Evolutionary conservation across 2,113 vertebrate species (phyloP), one percentile per base, ranked within the genome.

Genomic region (Brachirus orientalis): DNA sequence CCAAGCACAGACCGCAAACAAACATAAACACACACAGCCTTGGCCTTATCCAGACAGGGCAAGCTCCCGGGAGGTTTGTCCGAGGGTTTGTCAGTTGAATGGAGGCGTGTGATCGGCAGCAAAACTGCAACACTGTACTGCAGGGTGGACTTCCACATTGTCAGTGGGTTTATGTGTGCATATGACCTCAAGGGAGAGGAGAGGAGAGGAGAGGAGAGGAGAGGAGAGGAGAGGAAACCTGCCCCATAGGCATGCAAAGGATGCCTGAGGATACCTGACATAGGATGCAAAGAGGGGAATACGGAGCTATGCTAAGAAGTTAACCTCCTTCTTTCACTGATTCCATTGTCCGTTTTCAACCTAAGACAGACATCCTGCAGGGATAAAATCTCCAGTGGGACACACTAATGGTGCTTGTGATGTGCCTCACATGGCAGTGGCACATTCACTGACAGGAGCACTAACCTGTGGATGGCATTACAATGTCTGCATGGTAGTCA

Each of bases 101-200:
- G 50, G 55, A 75, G 51, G 52, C 69, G 75, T 69, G 59, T 72
- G 74, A 72, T 77, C 57, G 40, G 11, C 38, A 4, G 38, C 2
- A 4, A 12, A 36, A n/a, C 54, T 48, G 58, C 45, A 16, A 54
- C n/a, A 54, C 63, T 50, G 13, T 1, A 43, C 40, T 12, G 40
- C 40, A 11, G 14, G 40, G 40, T 43, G 40, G 40, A 13, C 40
- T 28, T 10, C 11, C 11, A 43, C 12, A 43, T 10, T 43, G 12
- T 11, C 4, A 43, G 40, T 43, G 40, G 28, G 6, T 28, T 3
- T 28, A 28, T 28, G 28, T 28, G 28, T 28, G 1, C 3, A 28
- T 28, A 28, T 28, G 28, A 28, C 28, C 28, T 28, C 56, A 61
- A n/a, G n/a, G 41, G 45, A 35, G 36, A 33, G 50, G 45, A 47